Evolutionary conservation across 2,797 vertebrate genomes (phyloP).

Genomic region (Nannoperca australis): DNA sequence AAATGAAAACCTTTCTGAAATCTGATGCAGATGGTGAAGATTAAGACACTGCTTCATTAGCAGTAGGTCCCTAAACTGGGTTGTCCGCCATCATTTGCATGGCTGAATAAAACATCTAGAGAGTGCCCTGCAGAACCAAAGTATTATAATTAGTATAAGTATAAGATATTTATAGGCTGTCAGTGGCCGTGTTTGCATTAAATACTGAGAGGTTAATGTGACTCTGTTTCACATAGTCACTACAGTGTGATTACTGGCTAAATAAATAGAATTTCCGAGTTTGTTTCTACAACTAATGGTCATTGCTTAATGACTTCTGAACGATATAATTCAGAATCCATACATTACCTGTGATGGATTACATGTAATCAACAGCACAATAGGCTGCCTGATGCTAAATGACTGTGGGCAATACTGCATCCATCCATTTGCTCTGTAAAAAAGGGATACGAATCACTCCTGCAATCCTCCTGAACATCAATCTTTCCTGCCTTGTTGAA

Average conservation of each 20-base stretch:
- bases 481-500: conserved; percentile 62
- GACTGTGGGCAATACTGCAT: conserved; percentile 37
- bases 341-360: conserved; percentile 53
- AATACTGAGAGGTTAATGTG: conserved; percentile 18
- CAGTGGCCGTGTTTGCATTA: conserved; percentile 39
- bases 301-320: conserved; percentile 33
- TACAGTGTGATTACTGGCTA: conserved; percentile 24
- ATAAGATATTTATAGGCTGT: conserved; percentile 65
- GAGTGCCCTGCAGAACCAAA: conserved; percentile 51
- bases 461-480: conserved; percentile 49
- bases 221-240: conserved; percentile 14
- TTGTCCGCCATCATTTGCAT: conserved; percentile 56
- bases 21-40: conserved; percentile 64
- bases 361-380: conserved; percentile 58
- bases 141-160: no score
- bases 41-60: conserved; percentile 68
- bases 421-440: conserved; percentile 54
- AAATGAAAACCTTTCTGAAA: conserved; percentile 54
- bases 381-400: conserved; percentile 48
- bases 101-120: conserved; percentile 74
- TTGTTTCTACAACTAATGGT: conserved; percentile 42
- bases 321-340: conserved; percentile 47
- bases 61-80: conserved; percentile 56
- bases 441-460: conserved; percentile 56
- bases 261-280: conserved; percentile 19